Evolutionary conservation across 2,888 invertebrate genomes (phyloP), one percentile per base, ranked within the genome.

Genomic region (Eupsilia transversa): DNA sequence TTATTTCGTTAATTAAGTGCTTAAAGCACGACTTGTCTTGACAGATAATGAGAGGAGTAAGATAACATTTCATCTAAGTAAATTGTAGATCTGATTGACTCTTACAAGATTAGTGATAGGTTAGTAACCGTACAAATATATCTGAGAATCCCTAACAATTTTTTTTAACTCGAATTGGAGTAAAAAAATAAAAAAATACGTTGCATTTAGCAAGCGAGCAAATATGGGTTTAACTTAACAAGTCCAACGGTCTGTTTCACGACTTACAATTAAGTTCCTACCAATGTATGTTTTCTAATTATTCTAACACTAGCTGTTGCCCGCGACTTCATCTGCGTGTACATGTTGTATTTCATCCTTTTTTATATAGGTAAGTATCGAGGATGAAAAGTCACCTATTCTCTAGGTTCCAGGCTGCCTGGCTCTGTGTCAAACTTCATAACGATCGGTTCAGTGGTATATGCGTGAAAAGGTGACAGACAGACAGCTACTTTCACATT

Each of bases 1-100:
- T 60, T 23, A 46, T 77, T 43, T 54, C 1, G 23, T 71, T 52
- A 65, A 27, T 65, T 12, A 49, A 27, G 5, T 35, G 35, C n/a
- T 46, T 57, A 10, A 30, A n/a, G 49, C 17, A 43, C 7, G 30
- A 35, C 2, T n/a, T 52, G 30, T 35, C 4, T 41, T 27, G 3
- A 33, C 5, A 33, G 38, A 7, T 35, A 12, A 46, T 59, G 27
- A 52, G 17, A 41, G 14, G 12, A n/a, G 23, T 14, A 7, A 14
- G 0, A 64, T 14, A 20, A 30, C 20, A 63, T 27, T 1, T 41
- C 1, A 30, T 12, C 1, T 20, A 30, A 46, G 9, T 30, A 63
- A 63, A 30, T 23, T 43, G 27, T 14, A 5, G 46, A n/a, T 20
- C 3, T 46, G 17, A 17, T 46, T 46, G 64, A 46, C 2, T 33